Base-by-base conservation (phyloP, 2,888 invertebrate species). In the Eurois occulta region DNA sequence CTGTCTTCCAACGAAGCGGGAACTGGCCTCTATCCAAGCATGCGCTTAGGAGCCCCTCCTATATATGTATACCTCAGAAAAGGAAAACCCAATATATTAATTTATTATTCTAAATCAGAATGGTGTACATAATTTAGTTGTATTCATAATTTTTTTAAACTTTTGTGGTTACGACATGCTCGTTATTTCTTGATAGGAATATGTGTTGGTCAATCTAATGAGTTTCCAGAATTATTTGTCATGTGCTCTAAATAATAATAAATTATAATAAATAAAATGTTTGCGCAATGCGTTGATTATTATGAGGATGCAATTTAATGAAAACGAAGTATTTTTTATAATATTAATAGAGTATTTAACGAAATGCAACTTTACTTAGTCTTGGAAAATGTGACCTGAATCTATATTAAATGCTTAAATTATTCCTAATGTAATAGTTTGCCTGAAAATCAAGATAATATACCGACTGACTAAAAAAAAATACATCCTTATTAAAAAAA, bases 141-240 rank as follows among this genome's bases (percentile, higher is more conserved):
- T 7, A 62, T 72, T 38, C 46, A 60, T 60, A 52, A 13, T 32
- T 62, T 41, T 55, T 46, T 35, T 55, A 41, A 66, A 28, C 13
- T 16, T 13, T 65, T 80, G 80, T 52, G 80, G 72, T 71, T 41
- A 58, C 62, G n/a, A 35, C 24, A 48, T 8, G n/a, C 28, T 35
- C 64, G 64, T 75, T 79, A 32, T 74, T 76, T 38, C 70, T 71
- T 65, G 67, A 46, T 68, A 68, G 24, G 4, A 16, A 67, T 55
- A 62, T 84, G 77, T 84, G 81, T 75, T 81, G 64, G 35, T 73
- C 16, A 68, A 71, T 60, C 28, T 66, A 80, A 84, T 73, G 58
- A 77, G 62, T 85, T 84, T 43, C 21, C 21, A 78, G 78, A 84
- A 81, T 67, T 64, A 38, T 69, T 77, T 11, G 24, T 66, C 48